Conservation (phyloP, 92 coral and sea anemone species). For the Micromussa lordhowensis region DNA sequence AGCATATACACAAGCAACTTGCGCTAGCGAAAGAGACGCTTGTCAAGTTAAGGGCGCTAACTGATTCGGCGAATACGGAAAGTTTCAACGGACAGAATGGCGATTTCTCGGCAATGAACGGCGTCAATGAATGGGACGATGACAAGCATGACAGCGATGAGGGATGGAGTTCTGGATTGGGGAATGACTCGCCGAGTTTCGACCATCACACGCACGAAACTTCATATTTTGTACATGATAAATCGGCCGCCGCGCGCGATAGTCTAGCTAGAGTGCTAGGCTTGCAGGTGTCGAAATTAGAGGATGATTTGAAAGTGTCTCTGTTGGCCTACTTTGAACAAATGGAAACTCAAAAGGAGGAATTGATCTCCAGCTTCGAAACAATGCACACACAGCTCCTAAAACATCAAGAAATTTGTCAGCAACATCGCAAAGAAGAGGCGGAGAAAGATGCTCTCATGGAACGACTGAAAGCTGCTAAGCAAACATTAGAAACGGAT, state of each 20-base stretch:
- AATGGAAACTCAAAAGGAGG: slow-evolving; percentile 86
- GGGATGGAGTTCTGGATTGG: slow-evolving; percentile 43
- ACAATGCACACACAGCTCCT: slow-evolving; percentile 83
- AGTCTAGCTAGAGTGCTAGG: slow-evolving; percentile 77
- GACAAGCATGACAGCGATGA: slow-evolving; percentile 44
- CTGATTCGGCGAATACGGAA: slow-evolving; percentile 48
- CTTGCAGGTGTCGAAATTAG: slow-evolving; percentile 80
- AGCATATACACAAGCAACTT: slow-evolving; percentile 77
- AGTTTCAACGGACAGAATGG: slow-evolving; percentile 8
- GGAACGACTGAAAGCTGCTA: slow-evolving; percentile 66
- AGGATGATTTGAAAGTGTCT: slow-evolving; percentile 85
- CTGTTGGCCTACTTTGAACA: slow-evolving; percentile 81
- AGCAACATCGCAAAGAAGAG: slow-evolving; percentile 71
- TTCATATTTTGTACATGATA: neutral
- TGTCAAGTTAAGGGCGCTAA: slow-evolving; percentile 63
- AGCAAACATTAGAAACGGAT: slow-evolving; percentile 71
- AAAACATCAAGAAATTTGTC: slow-evolving; percentile 79
- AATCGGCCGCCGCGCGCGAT: slow-evolving; percentile 60
- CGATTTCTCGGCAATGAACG: slow-evolving; percentile 18
- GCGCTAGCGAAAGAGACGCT: slow-evolving; percentile 81
- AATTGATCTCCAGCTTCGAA: slow-evolving; percentile 78
- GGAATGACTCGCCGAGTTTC: slow-evolving; percentile 34
- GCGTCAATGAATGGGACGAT: slow-evolving; percentile 7
- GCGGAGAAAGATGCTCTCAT: slow-evolving; percentile 70
- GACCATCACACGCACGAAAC: neutral